These are phyloP conservation scores for Sylvilagus bachmani DNA, from an alignment of 2,113 vertebrate species.

Conservation along the genomic window DNA sequence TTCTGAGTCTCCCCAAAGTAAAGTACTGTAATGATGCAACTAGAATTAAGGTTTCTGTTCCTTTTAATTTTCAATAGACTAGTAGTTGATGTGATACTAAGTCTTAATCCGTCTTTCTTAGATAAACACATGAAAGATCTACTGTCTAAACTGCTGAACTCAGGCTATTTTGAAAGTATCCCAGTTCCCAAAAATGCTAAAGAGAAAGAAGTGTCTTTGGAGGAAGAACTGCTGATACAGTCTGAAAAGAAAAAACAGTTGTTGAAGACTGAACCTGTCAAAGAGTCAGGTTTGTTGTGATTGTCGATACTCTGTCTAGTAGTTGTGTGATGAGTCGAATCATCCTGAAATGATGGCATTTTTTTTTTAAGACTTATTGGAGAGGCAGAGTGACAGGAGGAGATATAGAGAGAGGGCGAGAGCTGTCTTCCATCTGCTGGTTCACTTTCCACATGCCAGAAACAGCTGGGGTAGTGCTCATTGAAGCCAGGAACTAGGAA, in stretches of 20 bases:
- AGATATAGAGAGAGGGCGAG: too few species aligned
- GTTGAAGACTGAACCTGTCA: slow-evolving; percentile 82
- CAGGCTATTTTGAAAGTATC: slow-evolving; percentile 94
- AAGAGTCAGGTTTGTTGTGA: slow-evolving; percentile 86
- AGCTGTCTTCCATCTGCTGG: too few species aligned
- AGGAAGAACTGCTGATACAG: slow-evolving; percentile 84
- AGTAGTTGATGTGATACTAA: slow-evolving; percentile 35
- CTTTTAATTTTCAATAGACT: slow-evolving; percentile 14
- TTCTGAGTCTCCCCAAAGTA: neutral
- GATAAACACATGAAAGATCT: slow-evolving; percentile 95
- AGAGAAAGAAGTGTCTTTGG: slow-evolving; percentile 82
- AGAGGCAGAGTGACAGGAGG: too few species aligned
- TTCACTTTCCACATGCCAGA: too few species aligned
- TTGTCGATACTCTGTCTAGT: slow-evolving; percentile 54
- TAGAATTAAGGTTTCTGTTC: slow-evolving; percentile 40
- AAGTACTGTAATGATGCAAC: neutral
- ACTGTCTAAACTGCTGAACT: slow-evolving; percentile 92
- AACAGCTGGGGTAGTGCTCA: too few species aligned
- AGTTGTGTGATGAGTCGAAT: neutral
- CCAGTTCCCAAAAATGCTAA: slow-evolving; percentile 86
- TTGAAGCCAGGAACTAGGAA: too few species aligned
- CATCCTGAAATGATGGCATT: slow-evolving; percentile 14
- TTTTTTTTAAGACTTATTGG: too few species aligned
- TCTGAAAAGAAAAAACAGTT: slow-evolving; percentile 84
- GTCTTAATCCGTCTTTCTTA: slow-evolving; percentile 81